These are phyloP conservation scores for Chaitophorus viminalis DNA, from an alignment of 2,888 invertebrate genomes.

Conservation along the genomic window DNA sequence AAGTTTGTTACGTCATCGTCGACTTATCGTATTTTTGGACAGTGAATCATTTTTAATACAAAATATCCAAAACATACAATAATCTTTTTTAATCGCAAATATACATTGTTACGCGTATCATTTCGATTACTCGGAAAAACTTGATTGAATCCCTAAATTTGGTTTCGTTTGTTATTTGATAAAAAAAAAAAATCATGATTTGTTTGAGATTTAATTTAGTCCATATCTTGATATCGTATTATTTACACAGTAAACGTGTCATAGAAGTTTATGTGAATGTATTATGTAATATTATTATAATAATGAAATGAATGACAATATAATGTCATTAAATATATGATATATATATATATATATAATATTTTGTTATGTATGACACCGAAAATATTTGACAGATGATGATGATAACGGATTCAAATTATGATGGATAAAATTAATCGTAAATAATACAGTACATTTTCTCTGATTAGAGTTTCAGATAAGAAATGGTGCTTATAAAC, in stretches of 20 bases:
- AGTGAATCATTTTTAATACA: not conserved
- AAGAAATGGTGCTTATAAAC: not conserved
- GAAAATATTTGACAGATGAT: not conserved
- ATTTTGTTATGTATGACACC: not conserved
- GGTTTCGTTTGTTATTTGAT: not conserved
- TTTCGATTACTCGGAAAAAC: not conserved
- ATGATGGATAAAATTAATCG: not conserved
- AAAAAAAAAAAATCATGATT: not conserved
- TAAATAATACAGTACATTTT: not conserved
- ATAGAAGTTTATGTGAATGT: too few species aligned
- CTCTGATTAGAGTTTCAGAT: not conserved
- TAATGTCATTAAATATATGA: not conserved
- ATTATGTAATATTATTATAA: not conserved
- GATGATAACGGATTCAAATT: too few species aligned
- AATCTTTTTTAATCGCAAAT: not conserved
- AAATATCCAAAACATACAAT: too few species aligned
- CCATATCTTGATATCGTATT: not conserved
- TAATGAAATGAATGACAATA: not conserved
- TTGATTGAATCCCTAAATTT: not conserved
- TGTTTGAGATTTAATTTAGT: not conserved
- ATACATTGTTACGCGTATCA: not conserved
- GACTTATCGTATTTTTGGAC: not conserved
- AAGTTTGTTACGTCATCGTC: not conserved
- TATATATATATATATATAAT: not conserved
- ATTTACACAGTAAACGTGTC: too few species aligned